Percentiles rank a stretch among this genome's conserved stretches.
phyloP scores from a whole-genome alignment of 2,888 invertebrate species.

The Cantharis flavilabris region DNA sequence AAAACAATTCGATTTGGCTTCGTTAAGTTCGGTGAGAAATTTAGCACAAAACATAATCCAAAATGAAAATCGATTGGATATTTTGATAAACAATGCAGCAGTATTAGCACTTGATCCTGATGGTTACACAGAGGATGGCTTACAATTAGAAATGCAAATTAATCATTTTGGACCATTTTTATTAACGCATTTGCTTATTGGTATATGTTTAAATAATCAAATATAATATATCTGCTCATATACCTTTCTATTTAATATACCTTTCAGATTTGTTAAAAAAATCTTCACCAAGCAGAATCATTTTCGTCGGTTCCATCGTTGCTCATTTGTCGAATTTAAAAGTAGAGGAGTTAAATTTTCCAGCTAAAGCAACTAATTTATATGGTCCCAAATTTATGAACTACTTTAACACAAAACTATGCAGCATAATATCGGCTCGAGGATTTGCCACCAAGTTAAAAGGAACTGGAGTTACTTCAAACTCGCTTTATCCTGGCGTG shows the following conservation, averaged over 20 bases:
- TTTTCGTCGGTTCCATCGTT: constrained; percentile 46
- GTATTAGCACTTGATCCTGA: constrained; percentile 56
- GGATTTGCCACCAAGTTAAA: constrained; percentile 48
- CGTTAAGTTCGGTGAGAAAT: constrained; percentile 61
- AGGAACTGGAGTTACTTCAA: constrained; percentile 46
- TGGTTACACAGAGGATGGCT: constrained; percentile 65
- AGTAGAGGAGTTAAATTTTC: constrained; percentile 33
- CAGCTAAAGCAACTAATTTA: background rate
- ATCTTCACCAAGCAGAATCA: constrained; percentile 49
- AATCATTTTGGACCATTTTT: constrained; percentile 77
- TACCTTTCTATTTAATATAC: background rate
- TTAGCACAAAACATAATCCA: constrained; percentile 65
- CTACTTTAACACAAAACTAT: constrained; percentile 51
- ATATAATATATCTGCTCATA: background rate
- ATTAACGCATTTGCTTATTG: background rate
- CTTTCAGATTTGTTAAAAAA: constrained; percentile 42
- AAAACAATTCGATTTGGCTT: constrained; percentile 61
- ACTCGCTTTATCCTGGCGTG: constrained; percentile 52
- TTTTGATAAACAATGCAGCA: constrained; percentile 71
- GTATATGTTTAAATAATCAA: background rate
- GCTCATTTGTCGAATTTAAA: constrained; percentile 44
- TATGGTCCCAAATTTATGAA: constrained; percentile 19
- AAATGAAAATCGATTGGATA: constrained; percentile 62
- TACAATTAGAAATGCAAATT: constrained; percentile 68
- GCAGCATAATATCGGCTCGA: constrained; percentile 49